Percentiles rank a stretch among this genome's conserved stretches.
These are phyloP conservation scores for Turritopsis rubra DNA, from an alignment of 30 jellyfish, hydroid and myxozoan genomes.

Conservation along the genomic window DNA sequence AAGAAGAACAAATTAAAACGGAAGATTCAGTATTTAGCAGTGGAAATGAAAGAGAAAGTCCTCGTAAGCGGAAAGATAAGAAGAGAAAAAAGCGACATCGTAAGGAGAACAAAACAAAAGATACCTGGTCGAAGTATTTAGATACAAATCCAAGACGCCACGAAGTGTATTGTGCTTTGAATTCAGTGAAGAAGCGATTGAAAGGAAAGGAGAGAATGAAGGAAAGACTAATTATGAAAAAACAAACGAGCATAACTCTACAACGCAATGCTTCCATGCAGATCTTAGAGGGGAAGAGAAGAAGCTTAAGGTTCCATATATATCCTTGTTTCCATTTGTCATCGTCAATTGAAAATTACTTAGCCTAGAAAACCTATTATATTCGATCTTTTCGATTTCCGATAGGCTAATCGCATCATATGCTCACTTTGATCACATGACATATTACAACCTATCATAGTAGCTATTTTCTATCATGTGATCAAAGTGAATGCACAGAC, in stretches of 20 bases:
- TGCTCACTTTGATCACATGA: no score
- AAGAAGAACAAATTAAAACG: not conserved
- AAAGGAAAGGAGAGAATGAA: slow-evolving; percentile 18
- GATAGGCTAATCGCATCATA: no score
- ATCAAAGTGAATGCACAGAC: no score
- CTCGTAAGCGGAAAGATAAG: not conserved
- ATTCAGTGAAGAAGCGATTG: slow-evolving; percentile 16
- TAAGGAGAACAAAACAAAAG: slow-evolving; percentile 26
- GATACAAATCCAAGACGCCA: slow-evolving; percentile 54
- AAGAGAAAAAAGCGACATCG: slow-evolving; percentile 13
- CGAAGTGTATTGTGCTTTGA: slow-evolving; percentile 52
- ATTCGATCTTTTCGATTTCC: no score
- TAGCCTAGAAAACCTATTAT: no score
- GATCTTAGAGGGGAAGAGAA: slow-evolving; percentile 63
- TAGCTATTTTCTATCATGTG: no score
- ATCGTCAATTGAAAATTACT: no score
- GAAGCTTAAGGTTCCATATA: slow-evolving; percentile 76
- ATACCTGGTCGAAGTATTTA: slow-evolving; percentile 60
- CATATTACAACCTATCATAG: no score
- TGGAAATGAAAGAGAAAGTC: not conserved
- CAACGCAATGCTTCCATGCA: slow-evolving; percentile 76
- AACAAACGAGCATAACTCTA: slow-evolving; percentile 42
- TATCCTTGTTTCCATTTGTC: no score
- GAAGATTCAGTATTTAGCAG: not conserved
- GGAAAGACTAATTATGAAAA: slow-evolving; percentile 38